phyloP scores from a whole-genome alignment of 92 coral and sea anemone genomes.

The Umimayanthus chanpuru region DNA sequence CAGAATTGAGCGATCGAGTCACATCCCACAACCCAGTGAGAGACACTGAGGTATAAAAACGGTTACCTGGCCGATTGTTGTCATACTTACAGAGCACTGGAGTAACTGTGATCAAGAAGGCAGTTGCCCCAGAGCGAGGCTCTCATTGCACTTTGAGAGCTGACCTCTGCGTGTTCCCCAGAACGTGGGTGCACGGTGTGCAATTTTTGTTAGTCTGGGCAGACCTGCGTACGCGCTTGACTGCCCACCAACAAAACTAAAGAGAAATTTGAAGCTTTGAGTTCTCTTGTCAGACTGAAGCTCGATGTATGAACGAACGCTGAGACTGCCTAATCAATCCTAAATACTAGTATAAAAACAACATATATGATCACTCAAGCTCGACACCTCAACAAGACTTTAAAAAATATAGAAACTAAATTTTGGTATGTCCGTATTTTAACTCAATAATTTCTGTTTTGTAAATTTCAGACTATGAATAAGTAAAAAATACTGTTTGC shows the following conservation, averaged over 20 bases:
- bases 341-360: not conserved
- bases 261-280: no score
- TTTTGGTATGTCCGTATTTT: no score
- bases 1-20: constrained; percentile 1
- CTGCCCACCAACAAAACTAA: no score
- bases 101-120: constrained; percentile 51
- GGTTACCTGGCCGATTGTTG: not conserved
- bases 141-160: constrained; percentile 51
- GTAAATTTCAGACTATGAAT: not conserved
- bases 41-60: constrained; percentile 13
- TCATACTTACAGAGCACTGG: constrained; percentile 58
- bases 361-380: no score
- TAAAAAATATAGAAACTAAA: no score
- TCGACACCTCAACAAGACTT: constrained; percentile 31
- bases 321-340: not conserved
- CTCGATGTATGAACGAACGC: no score
- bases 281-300: no score
- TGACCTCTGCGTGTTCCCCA: constrained; percentile 51
- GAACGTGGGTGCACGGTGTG: constrained; percentile 50
- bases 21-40: constrained; percentile 48
- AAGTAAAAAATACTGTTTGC: no score
- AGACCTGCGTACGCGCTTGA: constrained; percentile 56
- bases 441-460: not conserved
- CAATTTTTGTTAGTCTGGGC: constrained; percentile 49
- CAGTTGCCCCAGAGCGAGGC: constrained; percentile 53